Percentiles rank a stretch among this genome's conserved stretches.
Conservation (phyloP, 2,888 invertebrate species). For the Theretra japonica region DNA sequence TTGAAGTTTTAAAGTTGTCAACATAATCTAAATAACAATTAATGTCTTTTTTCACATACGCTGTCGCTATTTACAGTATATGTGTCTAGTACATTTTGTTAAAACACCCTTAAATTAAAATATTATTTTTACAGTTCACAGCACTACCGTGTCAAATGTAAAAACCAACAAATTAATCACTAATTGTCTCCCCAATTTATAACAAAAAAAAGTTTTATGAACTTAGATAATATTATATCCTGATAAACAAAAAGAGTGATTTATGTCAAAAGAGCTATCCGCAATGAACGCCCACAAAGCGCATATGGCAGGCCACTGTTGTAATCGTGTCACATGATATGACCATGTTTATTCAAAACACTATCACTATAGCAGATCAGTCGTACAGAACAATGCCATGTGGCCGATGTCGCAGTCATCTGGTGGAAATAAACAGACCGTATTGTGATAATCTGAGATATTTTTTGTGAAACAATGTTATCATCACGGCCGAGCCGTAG, state of each 20-base stretch:
- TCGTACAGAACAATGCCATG: constrained; percentile 41
- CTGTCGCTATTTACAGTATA: too few species aligned
- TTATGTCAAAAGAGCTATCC: constrained; percentile 26
- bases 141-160: too few species aligned
- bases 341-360: constrained; percentile 26
- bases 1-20: too few species aligned
- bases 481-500: constrained; percentile 47
- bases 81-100: too few species aligned
- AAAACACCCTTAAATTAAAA: too few species aligned
- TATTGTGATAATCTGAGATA: constrained; percentile 38
- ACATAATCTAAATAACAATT: too few species aligned
- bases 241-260: not conserved
- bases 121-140: too few species aligned
- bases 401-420: constrained; percentile 37
- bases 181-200: not conserved
- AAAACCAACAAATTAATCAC: not conserved
- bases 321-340: constrained; percentile 30
- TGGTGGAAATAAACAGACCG: constrained; percentile 47
- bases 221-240: too few species aligned
- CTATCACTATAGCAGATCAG: constrained; percentile 29
- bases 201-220: not conserved
- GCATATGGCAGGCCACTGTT: constrained; percentile 27
- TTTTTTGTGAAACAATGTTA: constrained; percentile 57
- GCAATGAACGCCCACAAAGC: constrained; percentile 32
- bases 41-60: too few species aligned